Conservation (phyloP, 2,797 vertebrate genomes). For the Sebastiscus albofasciatus region DNA sequence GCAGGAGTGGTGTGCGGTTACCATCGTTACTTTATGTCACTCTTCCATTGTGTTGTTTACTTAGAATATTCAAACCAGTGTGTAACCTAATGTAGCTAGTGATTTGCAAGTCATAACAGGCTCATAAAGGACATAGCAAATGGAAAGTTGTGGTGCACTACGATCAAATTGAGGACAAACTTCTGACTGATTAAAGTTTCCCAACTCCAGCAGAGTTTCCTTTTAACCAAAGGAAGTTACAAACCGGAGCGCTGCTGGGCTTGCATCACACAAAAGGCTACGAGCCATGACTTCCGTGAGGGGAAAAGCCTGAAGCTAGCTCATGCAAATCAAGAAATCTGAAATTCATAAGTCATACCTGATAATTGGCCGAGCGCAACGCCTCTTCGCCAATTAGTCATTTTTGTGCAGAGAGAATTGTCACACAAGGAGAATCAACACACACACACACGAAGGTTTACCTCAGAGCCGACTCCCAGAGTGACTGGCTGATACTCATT, state of each 20-base stretch:
- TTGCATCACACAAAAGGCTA: background rate
- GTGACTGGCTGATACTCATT: slow-evolving; percentile 12
- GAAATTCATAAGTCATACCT: slow-evolving; percentile 32
- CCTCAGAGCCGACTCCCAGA: slow-evolving; percentile 11
- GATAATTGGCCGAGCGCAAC: background rate
- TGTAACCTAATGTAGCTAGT: background rate
- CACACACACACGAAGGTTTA: background rate
- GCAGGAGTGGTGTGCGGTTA: background rate
- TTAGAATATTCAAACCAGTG: background rate
- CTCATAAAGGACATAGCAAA: background rate
- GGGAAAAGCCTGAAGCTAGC: slow-evolving; percentile 22
- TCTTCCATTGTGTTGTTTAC: background rate
- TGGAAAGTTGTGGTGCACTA: background rate
- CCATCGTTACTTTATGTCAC: background rate
- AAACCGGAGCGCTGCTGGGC: background rate
- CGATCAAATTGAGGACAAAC: background rate
- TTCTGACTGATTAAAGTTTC: background rate
- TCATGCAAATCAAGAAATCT: slow-evolving; percentile 26
- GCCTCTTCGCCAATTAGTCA: background rate
- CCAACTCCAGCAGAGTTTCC: background rate
- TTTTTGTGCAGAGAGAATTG: background rate
- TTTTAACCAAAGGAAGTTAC: background rate
- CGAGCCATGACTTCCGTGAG: background rate
- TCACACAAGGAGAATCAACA: background rate
- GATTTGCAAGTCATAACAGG: too few species aligned